Evolutionary conservation across 2,113 vertebrate genomes (phyloP).

Genomic region (Phodopus roborovskii): DNA sequence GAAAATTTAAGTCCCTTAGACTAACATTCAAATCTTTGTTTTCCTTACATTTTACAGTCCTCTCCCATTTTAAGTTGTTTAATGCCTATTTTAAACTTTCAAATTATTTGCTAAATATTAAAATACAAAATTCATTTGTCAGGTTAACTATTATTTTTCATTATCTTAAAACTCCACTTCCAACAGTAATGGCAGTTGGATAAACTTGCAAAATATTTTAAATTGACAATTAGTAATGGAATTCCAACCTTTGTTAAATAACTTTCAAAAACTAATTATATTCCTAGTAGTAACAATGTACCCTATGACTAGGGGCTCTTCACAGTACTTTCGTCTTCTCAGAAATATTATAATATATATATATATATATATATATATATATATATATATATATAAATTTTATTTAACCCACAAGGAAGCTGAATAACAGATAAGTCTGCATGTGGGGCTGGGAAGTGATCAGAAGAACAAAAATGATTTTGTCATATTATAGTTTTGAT

Average conservation of each 20-base stretch:
- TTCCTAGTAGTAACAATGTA: neutral
- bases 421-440: neutral
- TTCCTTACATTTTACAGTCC: neutral
- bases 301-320: neutral
- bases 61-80: neutral
- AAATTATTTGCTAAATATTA: neutral
- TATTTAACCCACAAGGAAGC: neutral
- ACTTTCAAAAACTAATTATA: neutral
- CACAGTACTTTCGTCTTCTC: neutral
- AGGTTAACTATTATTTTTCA: neutral
- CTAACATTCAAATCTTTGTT: neutral
- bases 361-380: neutral
- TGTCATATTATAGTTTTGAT: neutral
- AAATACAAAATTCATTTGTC: neutral
- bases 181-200: neutral
- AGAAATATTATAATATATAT: neutral
- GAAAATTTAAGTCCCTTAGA: neutral
- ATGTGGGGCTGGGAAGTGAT: rapidly evolving
- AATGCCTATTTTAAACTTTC: neutral
- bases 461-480: neutral
- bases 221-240: neutral
- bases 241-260: neutral
- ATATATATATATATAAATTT: neutral
- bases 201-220: neutral
- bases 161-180: neutral